A percentile compares a stretch with the other conserved stretches of the same genome.
Evolutionary conservation across 1,140 invertebrate species (phyloP).

Genomic region (Xylocopa sonorina): DNA sequence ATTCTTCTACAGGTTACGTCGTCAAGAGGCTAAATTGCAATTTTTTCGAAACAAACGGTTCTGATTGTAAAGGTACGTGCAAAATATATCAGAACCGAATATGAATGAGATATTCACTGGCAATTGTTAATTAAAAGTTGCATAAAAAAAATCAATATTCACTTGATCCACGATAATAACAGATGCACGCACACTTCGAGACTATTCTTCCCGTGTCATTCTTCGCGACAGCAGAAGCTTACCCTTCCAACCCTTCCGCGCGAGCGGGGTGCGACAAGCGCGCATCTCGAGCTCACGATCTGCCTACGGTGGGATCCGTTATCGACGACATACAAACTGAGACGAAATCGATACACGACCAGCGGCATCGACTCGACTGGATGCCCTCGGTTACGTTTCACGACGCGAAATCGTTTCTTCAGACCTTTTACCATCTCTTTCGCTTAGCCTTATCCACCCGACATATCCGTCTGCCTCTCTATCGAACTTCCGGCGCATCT

Average conservation of each 20-base stretch:
- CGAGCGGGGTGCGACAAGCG: constrained; percentile 18
- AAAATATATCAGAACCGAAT: too few species aligned
- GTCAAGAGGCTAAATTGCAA: too few species aligned
- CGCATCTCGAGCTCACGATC: background rate
- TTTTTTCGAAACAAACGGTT: too few species aligned
- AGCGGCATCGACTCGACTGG: constrained; percentile 49
- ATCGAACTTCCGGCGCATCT: constrained; percentile 31
- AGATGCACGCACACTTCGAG: too few species aligned
- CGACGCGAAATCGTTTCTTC: constrained; percentile 53
- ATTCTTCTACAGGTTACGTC: too few species aligned
- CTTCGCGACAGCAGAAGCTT: background rate
- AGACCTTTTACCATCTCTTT: background rate
- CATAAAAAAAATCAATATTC: too few species aligned
- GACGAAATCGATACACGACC: constrained; percentile 59
- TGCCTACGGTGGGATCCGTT: constrained; percentile 48
- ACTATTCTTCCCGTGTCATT: background rate
- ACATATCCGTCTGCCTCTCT: background rate
- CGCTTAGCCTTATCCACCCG: background rate
- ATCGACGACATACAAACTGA: constrained; percentile 53
- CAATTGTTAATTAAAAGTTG: too few species aligned
- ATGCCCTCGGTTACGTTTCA: constrained; percentile 56
- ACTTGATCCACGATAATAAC: too few species aligned
- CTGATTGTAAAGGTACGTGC: too few species aligned
- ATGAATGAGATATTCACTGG: too few species aligned
- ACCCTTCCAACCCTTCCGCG: background rate